Evolutionary conservation across 2,797 vertebrate species (phyloP), one percentile per base, ranked within the genome.

Genomic region (Lagocephalus sceleratus): DNA sequence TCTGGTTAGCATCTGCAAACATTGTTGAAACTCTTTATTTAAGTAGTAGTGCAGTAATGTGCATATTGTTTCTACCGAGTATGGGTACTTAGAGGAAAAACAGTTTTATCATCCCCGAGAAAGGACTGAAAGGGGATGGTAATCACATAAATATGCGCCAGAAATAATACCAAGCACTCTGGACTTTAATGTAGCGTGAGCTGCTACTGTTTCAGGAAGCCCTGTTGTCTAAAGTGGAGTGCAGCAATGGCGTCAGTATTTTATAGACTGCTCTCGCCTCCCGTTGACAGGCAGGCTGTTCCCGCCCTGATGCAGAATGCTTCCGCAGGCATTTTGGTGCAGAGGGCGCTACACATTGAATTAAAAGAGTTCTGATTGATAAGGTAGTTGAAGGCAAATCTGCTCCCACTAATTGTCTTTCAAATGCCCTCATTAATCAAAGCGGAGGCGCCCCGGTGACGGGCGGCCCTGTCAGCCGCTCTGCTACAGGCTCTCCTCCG

Each of bases 341-440:
- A 71, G 85, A 80, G 85, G 85, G 81, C 77, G 85, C 67, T 78
- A 74, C 85, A 89, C 90, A 88, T 92, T 92, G 92, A 92, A 93
- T 93, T 91, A 92, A 93, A 90, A 89, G 84, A 87, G 78, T 88
- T 87, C 93, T 95, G 94, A 95, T 95, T 95, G 94, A 96, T 95
- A 94, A 92, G 92, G 90, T 87, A 84, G 91, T 92, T 92, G 92
- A 94, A 93, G 92, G 93, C 92, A 94, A 94, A 95, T 91, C 93
- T 94, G 93, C 92, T 94, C 91, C 86, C 78, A 89, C 93, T 97
- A 97, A 97, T 97, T 96, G 94, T 95, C 94, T 97, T 97, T 96
- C 94, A 96, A 95, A 95, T 90, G 93, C 92, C 94, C 94, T 96
- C 94, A 96, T 97, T 95, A 96, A 96, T 97, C 95, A 96, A 93